Evolutionary conservation across 1,140 invertebrate genomes (phyloP), one percentile per base, ranked within the genome.

Genomic region (Mamestra configurata): DNA sequence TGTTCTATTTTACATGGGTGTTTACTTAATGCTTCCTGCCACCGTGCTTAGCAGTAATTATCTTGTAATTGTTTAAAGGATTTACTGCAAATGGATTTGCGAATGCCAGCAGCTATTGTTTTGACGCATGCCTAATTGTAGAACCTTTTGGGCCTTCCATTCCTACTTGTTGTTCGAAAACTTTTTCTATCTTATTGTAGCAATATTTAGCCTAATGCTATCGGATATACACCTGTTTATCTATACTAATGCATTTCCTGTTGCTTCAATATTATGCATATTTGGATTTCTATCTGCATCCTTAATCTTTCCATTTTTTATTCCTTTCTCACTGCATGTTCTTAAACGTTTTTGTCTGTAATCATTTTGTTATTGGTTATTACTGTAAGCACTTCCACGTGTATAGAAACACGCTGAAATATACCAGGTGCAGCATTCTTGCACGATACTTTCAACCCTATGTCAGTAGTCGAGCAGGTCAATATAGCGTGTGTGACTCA

Each of bases 41-140:
- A 93, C 91, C 81, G 90, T 82, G 84, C 90, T 90, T 88, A 84
- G 87, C 88, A 81, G 82, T 88, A 86, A 91, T 87, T 89, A 89
- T 80, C 85, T 86, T 64, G n/a, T 40, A 77, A 83, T 82, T 80
- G 85, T 88, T 87, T 15, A 57, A 53, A 37, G 13, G 66, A 72
- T 71, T 55, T 53, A 68, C 37, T 55, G 18, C 20, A 37, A 66
- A 27, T 20, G 61, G 27, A n/a, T 37, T 53, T 55, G 40, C 46
- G 20, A 31, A 53, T 49, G 1, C n/a, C n/a, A 51, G n/a, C n/a
- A n/a, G 72, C 13, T 66, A 49, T 53, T 53, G 51, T 72, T 55
- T 35, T 55, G 43, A 20, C 51, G 51, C 31, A 18, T 72, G 51
- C 27, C 20, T 55, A 24, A 55, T 18, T 31, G 24, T 31, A 40